Conservation (phyloP, 2,888 invertebrate genomes). For the Terebella lapidaria region DNA sequence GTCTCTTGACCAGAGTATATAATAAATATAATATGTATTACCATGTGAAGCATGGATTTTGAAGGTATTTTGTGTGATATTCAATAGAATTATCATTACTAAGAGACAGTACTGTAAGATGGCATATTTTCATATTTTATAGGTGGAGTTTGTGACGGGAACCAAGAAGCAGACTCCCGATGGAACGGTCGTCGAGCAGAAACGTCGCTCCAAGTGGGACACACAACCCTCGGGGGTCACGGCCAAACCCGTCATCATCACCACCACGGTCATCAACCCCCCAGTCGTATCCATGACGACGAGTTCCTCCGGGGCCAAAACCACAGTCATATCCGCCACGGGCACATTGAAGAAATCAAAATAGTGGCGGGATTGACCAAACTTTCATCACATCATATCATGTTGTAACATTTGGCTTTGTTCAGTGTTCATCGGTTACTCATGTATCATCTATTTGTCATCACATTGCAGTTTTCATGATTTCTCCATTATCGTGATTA, state of each 20-base stretch:
- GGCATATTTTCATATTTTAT: not conserved
- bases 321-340: constrained; percentile 88
- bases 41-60: too few species aligned
- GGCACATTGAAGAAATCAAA: constrained; percentile 68
- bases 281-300: constrained; percentile 65
- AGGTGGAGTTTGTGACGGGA: constrained; percentile 21
- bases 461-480: too few species aligned
- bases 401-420: too few species aligned
- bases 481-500: too few species aligned
- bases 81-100: not conserved
- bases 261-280: constrained; percentile 38
- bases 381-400: too few species aligned
- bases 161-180: constrained; percentile 13
- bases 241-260: constrained; percentile 36
- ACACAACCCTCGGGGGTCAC: constrained; percentile 30
- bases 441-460: too few species aligned
- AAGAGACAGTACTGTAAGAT: not conserved
- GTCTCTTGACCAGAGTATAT: too few species aligned
- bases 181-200: constrained; percentile 34
- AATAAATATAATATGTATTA: too few species aligned
- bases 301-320: constrained; percentile 79
- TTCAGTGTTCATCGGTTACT: too few species aligned
- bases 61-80: not conserved
- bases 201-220: constrained; percentile 46
- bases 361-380: too few species aligned